Evolutionary conservation across 2,888 invertebrate genomes (phyloP), one percentile per base, ranked within the genome.

Genomic region (Geophilus truncorum): DNA sequence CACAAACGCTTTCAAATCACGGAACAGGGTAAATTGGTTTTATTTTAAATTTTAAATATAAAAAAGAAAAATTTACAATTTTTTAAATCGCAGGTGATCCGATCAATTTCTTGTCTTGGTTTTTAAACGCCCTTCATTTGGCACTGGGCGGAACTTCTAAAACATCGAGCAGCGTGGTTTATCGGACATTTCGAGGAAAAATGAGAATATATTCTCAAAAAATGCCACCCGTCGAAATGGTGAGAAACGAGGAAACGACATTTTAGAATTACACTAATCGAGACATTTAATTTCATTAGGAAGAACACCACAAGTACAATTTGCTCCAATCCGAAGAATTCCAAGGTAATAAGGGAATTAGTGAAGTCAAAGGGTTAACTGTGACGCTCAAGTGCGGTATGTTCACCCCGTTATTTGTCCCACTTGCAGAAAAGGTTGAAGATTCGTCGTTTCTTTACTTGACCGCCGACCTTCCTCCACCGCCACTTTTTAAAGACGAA

Each of bases 1-100:
- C 94, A 94, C 87, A 97, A 98, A 87, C 91, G 92, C 83, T 99
- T 98, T 87, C 98, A 99, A 88, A 98, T 99, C 86, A 99, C 97
- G 0, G 93, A 97, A 85, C 99, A 98, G 90, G 97, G 96, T n/a
- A n/a, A n/a, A n/a, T n/a, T n/a, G n/a, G n/a, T n/a, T n/a, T n/a
- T n/a, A n/a, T n/a, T n/a, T n/a, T n/a, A n/a, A n/a, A n/a, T n/a
- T n/a, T n/a, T n/a, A n/a, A n/a, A n/a, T n/a, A n/a, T n/a, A n/a
- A n/a, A n/a, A n/a, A n/a, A n/a, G n/a, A n/a, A n/a, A n/a, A n/a
- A n/a, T n/a, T n/a, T n/a, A n/a, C n/a, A n/a, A n/a, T n/a, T n/a
- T n/a, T n/a, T n/a, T n/a, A n/a, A n/a, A n/a, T n/a, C n/a, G n/a
- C n/a, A 94, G 95, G 98, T 84, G 98, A 99, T 89, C 97, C 98